Percentiles rank a stretch among this genome's conserved stretches.
Evolutionary conservation across 2,113 vertebrate genomes (phyloP).

Genomic region (Sander vitreus): DNA sequence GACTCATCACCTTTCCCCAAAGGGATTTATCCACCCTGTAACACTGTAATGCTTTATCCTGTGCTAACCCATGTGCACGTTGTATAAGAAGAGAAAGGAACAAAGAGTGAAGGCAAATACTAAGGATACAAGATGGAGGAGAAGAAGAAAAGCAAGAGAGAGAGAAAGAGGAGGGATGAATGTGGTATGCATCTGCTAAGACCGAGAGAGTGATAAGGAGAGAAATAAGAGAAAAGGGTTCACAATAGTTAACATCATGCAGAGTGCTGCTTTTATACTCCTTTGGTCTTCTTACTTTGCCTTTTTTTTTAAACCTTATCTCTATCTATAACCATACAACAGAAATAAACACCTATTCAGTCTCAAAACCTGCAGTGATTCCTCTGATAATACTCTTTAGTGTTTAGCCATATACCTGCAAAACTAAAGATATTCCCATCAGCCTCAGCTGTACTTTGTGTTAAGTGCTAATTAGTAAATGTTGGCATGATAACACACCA

Average conservation of each 20-base stretch:
- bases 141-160: background rate
- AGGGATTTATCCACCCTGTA: conserved; percentile 76
- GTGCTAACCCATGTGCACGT: conserved; percentile 44
- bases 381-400: background rate
- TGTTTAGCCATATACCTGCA: background rate
- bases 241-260: background rate
- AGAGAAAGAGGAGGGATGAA: background rate
- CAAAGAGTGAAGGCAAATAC: background rate
- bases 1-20: conserved; percentile 85
- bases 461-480: no score
- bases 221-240: background rate
- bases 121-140: background rate
- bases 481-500: no score
- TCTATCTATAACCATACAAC: background rate
- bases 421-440: no score
- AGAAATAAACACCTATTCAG: background rate
- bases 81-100: background rate
- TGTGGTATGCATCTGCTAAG: conserved; percentile 2
- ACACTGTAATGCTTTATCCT: conserved; percentile 79
- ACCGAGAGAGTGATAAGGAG: background rate
- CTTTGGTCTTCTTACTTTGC: background rate
- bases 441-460: no score
- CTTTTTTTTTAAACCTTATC: background rate
- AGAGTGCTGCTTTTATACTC: background rate
- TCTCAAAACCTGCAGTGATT: background rate